phyloP scores from a whole-genome alignment of 2,888 invertebrate genomes.

The Cheilosia variabilis region DNA sequence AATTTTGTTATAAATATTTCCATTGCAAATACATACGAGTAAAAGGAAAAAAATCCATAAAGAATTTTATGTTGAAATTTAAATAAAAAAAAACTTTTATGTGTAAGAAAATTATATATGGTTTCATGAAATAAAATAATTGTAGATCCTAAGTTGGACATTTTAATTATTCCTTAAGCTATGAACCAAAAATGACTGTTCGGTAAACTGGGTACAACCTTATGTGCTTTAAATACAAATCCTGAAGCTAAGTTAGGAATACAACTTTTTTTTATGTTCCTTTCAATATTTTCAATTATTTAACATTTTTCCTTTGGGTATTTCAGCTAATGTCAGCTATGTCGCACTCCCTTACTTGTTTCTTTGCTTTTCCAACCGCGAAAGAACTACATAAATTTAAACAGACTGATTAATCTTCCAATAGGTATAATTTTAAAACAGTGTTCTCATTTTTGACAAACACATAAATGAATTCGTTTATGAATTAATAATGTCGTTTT shows the following conservation, averaged over 20 bases:
- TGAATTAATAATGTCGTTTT: too few relatives aligned
- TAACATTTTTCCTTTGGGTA: too few relatives aligned
- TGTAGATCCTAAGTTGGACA: constrained; percentile 29
- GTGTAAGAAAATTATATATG: constrained; percentile 39
- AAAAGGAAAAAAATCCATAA: neutral
- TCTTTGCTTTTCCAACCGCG: too few relatives aligned
- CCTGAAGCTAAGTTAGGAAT: neutral
- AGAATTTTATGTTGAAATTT: constrained; percentile 11
- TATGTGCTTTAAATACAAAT: neutral
- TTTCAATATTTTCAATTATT: too few relatives aligned
- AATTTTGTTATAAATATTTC: neutral
- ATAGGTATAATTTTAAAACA: too few relatives aligned
- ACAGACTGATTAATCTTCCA: too few relatives aligned
- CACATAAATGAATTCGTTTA: too few relatives aligned
- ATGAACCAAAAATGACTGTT: constrained; percentile 72
- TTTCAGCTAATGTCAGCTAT: too few relatives aligned
- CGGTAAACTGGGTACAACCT: neutral
- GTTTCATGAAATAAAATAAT: constrained; percentile 61
- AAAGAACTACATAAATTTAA: too few relatives aligned
- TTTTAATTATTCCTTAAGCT: constrained; percentile 45
- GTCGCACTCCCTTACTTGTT: too few relatives aligned
- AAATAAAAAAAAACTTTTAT: constrained; percentile 12
- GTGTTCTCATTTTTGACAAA: too few relatives aligned
- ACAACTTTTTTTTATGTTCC: neutral
- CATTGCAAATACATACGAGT: constrained; percentile 1